Conservation (phyloP, 2,113 vertebrate species). For the Sinocyclocheilus rhinocerous region DNA sequence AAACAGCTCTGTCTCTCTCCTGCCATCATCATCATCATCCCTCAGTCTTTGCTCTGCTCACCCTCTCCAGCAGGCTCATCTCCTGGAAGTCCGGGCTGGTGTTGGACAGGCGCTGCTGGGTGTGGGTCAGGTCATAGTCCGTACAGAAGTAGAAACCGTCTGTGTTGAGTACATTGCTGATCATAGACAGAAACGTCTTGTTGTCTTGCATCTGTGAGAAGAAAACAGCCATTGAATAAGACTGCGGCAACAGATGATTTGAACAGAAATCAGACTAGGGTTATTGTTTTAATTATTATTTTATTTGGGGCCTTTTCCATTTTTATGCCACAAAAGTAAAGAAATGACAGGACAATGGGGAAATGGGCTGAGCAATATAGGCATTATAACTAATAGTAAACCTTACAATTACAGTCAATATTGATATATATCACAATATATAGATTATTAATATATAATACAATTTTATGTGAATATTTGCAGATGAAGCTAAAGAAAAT, state of each 20-base stretch:
- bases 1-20: neutral
- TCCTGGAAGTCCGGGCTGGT: constrained; percentile 98
- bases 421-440: neutral
- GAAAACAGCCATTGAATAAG: constrained; percentile 32
- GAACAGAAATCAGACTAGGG: neutral
- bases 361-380: neutral
- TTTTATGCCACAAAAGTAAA: neutral
- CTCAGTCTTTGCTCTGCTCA: constrained; percentile 66
- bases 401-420: neutral
- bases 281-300: neutral
- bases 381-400: no score
- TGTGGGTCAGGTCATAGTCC: constrained; percentile 93
- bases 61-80: constrained; percentile 96
- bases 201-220: constrained; percentile 89
- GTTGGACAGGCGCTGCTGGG: constrained; percentile 91
- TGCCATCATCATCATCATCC: neutral
- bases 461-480: no score
- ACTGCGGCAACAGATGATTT: neutral
- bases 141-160: constrained; percentile 98
- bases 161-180: constrained; percentile 88
- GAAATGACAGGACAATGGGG: neutral
- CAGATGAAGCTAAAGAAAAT: no score
- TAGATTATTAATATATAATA: neutral
- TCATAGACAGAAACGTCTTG: constrained; percentile 92
- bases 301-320: neutral